phyloP scores from a whole-genome alignment of 2,888 invertebrate species.

The Pecten maximus region DNA sequence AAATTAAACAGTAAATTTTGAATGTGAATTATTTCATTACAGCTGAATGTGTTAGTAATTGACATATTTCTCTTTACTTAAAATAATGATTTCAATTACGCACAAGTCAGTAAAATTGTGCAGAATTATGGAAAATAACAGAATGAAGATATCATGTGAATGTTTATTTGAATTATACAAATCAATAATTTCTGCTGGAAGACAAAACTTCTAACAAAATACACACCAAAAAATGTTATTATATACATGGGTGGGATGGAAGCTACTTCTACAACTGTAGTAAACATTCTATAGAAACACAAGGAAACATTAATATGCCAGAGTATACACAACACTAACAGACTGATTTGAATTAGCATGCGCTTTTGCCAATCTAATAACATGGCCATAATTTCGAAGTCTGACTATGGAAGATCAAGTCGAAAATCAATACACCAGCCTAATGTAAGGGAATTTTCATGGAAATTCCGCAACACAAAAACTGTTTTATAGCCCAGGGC shows the following conservation, averaged over 20 bases:
- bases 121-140: not conserved
- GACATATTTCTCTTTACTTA: no score
- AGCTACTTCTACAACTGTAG: not conserved
- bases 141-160: not conserved
- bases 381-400: slow-evolving; percentile 3
- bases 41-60: no score
- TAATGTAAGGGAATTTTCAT: slow-evolving; percentile 28
- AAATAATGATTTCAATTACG: not conserved
- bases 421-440: not conserved
- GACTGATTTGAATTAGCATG: not conserved
- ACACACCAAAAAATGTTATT: not conserved
- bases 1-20: no score
- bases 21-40: no score
- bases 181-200: not conserved
- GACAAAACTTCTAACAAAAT: not conserved
- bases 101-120: not conserved
- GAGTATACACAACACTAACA: not conserved
- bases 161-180: not conserved
- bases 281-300: not conserved
- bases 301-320: slow-evolving; percentile 4
- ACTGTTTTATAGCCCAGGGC: not conserved
- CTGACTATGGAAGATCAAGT: slow-evolving; percentile 12
- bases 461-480: slow-evolving; percentile 13
- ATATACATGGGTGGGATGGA: not conserved
- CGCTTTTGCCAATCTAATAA: slow-evolving; percentile 2